A percentile compares a stretch with the other conserved stretches of the same genome.
Conservation (phyloP, 2,113 vertebrate genomes). For the Pollachius pollachius region DNA sequence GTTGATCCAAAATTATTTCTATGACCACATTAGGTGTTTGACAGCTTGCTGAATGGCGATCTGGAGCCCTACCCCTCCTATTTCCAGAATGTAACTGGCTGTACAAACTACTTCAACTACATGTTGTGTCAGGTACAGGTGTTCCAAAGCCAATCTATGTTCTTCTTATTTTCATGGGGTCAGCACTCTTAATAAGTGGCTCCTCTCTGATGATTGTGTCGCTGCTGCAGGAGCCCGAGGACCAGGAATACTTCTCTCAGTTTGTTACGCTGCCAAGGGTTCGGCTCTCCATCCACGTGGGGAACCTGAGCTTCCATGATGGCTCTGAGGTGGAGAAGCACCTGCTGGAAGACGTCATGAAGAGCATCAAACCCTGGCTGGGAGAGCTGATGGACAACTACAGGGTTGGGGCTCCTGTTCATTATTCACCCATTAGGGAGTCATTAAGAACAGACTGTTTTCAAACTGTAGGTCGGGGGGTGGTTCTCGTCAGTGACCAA, state of each 20-base stretch:
- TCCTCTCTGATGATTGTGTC: background rate
- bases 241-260: constrained; percentile 73
- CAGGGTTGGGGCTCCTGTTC: constrained; percentile 66
- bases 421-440: too few species aligned
- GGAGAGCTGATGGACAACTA: constrained; percentile 85
- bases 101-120: constrained; percentile 79
- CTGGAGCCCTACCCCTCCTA: constrained; percentile 67
- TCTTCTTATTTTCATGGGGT: background rate
- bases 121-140: constrained; percentile 76
- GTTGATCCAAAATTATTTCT: background rate
- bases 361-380: constrained; percentile 87
- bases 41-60: constrained; percentile 76
- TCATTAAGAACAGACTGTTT: too few species aligned
- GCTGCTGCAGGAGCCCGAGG: constrained; percentile 70
- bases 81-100: constrained; percentile 81
- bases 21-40: constrained; percentile 72
- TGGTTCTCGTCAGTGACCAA: too few species aligned
- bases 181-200: background rate
- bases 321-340: constrained; percentile 77
- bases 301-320: constrained; percentile 79
- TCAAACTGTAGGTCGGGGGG: too few species aligned
- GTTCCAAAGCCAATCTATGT: background rate
- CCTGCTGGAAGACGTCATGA: constrained; percentile 77
- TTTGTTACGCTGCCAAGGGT: constrained; percentile 78
- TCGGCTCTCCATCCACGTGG: constrained; percentile 81